Percentiles rank a stretch among this genome's conserved stretches.
Conservation (phyloP, 1,140 invertebrate genomes). For the Hydropsyche tenuis region DNA sequence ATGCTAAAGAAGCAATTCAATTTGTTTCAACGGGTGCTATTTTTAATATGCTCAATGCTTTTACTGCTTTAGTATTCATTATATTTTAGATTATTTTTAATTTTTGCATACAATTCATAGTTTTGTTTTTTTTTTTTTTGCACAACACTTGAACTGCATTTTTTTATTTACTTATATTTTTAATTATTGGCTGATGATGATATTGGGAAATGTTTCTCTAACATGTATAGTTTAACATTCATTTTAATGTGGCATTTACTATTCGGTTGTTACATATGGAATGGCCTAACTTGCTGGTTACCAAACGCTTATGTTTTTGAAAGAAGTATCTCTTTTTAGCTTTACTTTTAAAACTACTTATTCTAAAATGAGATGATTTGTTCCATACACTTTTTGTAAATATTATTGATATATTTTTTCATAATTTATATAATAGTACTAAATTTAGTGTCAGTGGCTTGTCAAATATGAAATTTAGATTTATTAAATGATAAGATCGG, state of each 20-base stretch:
- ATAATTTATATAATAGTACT: too few species aligned
- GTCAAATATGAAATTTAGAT: too few species aligned
- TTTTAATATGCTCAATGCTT: background rate
- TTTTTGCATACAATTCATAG: background rate
- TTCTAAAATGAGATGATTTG: too few species aligned
- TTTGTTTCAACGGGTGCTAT: background rate
- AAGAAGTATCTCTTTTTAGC: too few species aligned
- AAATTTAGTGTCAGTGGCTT: too few species aligned
- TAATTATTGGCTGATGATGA: conserved; percentile 29
- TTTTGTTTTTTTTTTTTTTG: background rate
- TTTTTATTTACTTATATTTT: conserved; percentile 14
- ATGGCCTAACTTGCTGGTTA: too few species aligned
- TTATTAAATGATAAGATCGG: too few species aligned
- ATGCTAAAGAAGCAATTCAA: background rate
- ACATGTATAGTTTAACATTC: background rate
- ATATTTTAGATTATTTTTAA: background rate
- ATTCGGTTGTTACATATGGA: too few species aligned
- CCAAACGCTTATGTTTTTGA: too few species aligned
- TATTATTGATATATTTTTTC: too few species aligned
- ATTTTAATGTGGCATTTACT: conserved; percentile 16
- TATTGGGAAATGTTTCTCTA: background rate
- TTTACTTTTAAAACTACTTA: too few species aligned
- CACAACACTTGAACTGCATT: background rate
- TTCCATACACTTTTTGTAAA: too few species aligned
- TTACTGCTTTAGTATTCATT: background rate